These are phyloP conservation scores for Megaceryle alcyon DNA, from an alignment of 2,797 vertebrate species.

Conservation along the genomic window DNA sequence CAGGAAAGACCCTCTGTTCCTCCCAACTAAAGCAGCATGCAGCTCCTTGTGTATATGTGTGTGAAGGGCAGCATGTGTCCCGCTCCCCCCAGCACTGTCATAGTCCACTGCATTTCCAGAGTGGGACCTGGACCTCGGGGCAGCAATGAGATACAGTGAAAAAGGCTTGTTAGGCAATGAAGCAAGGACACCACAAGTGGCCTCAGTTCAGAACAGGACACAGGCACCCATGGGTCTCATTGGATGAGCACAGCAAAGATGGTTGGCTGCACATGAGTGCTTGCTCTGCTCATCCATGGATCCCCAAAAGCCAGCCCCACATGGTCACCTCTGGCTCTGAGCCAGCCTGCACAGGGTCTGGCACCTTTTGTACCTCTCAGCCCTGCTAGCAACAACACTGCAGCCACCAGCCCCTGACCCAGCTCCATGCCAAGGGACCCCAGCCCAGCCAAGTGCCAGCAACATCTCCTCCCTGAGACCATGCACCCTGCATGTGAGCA, in stretches of 20 bases:
- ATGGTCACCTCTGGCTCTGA: not conserved
- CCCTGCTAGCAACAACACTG: not conserved
- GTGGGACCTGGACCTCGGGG: not conserved
- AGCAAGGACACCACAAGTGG: not conserved
- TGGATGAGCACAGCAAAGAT: not conserved
- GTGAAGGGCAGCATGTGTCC: not conserved
- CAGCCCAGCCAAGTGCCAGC: rapidly evolving
- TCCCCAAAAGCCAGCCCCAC: not conserved
- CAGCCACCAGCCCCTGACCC: not conserved
- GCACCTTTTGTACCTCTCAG: rapidly evolving
- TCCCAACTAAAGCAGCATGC: not conserved
- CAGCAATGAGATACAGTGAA: not conserved
- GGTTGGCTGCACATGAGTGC: not conserved
- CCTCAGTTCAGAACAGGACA: not conserved
- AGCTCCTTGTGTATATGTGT: rapidly evolving
- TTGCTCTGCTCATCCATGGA: not conserved
- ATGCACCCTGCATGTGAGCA: rapidly evolving
- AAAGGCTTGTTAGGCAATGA: not conserved
- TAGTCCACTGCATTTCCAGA: not conserved
- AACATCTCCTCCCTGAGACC: rapidly evolving
- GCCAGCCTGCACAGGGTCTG: not conserved
- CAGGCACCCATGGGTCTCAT: not conserved
- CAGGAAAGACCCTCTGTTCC: not conserved
- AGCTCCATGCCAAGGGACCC: rapidly evolving
- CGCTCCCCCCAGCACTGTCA: rapidly evolving